phyloP scores from a whole-genome alignment of 1,140 invertebrate species.

The Orussus abietinus region DNA sequence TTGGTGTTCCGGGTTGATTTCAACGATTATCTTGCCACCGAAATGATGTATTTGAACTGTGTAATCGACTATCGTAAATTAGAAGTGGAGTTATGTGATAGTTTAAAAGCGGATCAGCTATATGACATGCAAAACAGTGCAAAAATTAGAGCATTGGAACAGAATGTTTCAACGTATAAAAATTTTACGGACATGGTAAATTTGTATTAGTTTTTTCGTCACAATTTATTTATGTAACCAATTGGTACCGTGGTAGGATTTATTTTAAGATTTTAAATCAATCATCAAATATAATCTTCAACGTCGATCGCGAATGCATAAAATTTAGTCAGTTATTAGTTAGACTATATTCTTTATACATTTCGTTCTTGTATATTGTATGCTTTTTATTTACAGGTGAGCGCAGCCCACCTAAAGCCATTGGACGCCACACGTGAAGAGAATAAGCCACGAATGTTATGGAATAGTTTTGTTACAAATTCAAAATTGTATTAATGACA shows the following conservation, averaged over 20 bases:
- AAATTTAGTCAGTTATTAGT: background rate
- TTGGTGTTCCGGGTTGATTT: too few species aligned
- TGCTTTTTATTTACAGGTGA: conserved; percentile 31
- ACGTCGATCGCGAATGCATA: background rate
- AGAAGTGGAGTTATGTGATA: conserved; percentile 44
- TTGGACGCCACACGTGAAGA: conserved; percentile 26
- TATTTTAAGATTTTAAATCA: conserved; percentile 4
- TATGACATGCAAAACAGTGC: conserved; percentile 60
- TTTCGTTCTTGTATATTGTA: background rate
- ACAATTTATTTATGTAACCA: background rate
- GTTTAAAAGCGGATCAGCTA: conserved; percentile 50
- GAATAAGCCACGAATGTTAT: conserved; percentile 20
- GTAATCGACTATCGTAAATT: conserved; percentile 43
- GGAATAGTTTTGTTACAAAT: conserved; percentile 26
- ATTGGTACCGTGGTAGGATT: background rate
- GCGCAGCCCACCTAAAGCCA: conserved; percentile 44
- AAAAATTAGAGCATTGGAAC: conserved; percentile 58
- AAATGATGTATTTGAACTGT: too few species aligned
- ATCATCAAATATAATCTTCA: background rate
- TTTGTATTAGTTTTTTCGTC: background rate
- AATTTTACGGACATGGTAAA: conserved; percentile 55
- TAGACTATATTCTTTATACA: conserved; percentile 7
- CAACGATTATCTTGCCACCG: too few species aligned
- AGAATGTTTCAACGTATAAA: conserved; percentile 56
- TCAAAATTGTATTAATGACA: too few species aligned